phyloP scores from a whole-genome alignment of 1,140 invertebrate species.

The Globodera ellingtonae region DNA sequence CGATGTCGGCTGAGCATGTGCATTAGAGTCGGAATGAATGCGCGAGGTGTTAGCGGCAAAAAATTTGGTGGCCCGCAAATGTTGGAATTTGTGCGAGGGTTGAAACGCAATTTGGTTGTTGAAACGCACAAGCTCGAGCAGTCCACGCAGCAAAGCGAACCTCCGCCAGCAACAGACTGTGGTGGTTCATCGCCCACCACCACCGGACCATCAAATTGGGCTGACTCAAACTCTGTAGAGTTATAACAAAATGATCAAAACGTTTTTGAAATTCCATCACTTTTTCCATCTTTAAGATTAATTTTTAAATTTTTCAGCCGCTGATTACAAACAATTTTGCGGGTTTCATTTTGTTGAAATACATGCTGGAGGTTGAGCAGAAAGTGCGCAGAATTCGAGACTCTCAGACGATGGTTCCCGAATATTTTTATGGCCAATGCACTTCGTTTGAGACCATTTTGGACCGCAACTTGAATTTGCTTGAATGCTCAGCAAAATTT shows the following conservation, averaged over 20 bases:
- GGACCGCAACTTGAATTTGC: not conserved
- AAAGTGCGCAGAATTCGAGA: not conserved
- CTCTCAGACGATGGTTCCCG: slow-evolving; percentile 2
- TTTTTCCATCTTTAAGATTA: not conserved
- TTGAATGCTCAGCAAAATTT: not conserved
- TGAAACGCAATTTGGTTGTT: not conserved
- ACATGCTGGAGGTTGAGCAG: not conserved
- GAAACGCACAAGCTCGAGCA: too few relatives aligned
- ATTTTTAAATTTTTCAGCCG: too few relatives aligned
- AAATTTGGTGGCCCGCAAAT: not conserved
- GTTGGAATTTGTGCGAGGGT: not conserved
- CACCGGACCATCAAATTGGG: not conserved
- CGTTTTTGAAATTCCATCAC: not conserved
- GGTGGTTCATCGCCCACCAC: not conserved
- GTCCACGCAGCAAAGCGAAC: too few relatives aligned
- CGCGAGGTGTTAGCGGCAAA: not conserved
- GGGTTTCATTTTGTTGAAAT: not conserved
- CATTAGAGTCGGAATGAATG: slow-evolving; percentile 11
- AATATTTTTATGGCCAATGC: not conserved
- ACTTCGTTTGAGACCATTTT: not conserved
- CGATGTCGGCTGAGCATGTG: slow-evolving; percentile 2
- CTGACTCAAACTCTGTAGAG: not conserved
- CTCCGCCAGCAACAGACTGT: too few relatives aligned
- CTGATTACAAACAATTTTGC: not conserved
- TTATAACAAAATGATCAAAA: not conserved